Percentiles rank a stretch among this genome's conserved stretches.
Conservation (phyloP, 1,140 invertebrate species). For the Oedothorax gibbosus region DNA sequence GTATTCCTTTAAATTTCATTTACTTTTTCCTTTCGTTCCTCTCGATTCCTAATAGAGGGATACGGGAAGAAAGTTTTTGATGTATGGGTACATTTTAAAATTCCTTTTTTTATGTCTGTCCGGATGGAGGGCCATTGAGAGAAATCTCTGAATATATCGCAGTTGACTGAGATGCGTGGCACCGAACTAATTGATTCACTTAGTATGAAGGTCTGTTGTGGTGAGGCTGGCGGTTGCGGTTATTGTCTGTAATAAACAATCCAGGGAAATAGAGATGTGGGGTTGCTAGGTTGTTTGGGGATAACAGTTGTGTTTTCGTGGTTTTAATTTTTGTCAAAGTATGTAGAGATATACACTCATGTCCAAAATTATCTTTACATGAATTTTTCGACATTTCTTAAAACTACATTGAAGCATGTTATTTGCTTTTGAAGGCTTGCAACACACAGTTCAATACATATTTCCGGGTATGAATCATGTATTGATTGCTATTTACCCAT, state of each 20-base stretch:
- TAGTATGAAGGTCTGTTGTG: background rate
- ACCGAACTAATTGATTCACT: slow-evolving; percentile 31
- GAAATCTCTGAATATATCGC: slow-evolving; percentile 11
- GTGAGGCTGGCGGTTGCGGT: background rate
- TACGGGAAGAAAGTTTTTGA: slow-evolving; percentile 36
- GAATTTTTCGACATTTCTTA: no score
- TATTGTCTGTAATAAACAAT: slow-evolving; percentile 5
- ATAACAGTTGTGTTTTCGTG: no score
- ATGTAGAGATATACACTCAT: no score
- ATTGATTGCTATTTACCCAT: no score
- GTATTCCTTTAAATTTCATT: background rate
- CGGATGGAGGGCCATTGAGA: background rate
- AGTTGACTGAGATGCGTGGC: slow-evolving; percentile 11
- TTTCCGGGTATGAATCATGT: no score
- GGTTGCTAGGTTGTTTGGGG: background rate
- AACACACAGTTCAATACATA: no score
- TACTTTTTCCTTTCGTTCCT: background rate
- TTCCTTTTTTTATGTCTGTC: slow-evolving; percentile 7
- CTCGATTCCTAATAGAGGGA: background rate
- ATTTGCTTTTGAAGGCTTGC: no score
- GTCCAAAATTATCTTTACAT: no score
- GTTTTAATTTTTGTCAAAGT: no score
- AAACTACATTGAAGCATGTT: no score
- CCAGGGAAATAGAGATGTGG: background rate
- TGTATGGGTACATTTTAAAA: slow-evolving; percentile 16